These are phyloP conservation scores for Mythimna vitellina DNA, from an alignment of 2,888 invertebrate genomes.

Conservation along the genomic window DNA sequence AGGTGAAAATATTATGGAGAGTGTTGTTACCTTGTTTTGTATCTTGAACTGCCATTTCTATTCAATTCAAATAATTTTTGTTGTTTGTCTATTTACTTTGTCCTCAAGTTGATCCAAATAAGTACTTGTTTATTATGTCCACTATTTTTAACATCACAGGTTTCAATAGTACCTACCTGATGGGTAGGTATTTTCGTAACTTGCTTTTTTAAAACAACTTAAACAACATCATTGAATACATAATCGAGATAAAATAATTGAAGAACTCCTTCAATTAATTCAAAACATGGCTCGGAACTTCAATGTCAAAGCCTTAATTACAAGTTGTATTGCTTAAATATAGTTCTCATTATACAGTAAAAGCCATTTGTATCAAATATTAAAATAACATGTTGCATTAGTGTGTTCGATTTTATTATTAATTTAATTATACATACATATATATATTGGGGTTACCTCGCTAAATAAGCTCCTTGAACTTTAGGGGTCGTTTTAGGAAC, in stretches of 20 bases:
- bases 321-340: conserved; percentile 30
- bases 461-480: conserved; percentile 31
- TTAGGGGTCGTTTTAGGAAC: conserved; percentile 5
- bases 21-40: conserved; percentile 1
- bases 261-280: conserved; percentile 42
- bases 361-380: conserved; percentile 29
- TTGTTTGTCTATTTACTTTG: not conserved
- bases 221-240: conserved; percentile 4
- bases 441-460: conserved; percentile 19
- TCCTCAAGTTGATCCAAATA: conserved; percentile 6
- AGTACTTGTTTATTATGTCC: conserved; percentile 1
- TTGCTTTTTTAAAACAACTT: conserved; percentile 4
- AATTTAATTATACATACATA: conserved; percentile 4
- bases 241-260: conserved; percentile 18
- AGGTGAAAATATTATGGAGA: conserved; percentile 1
- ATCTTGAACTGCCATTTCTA: not conserved
- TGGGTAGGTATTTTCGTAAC: not conserved
- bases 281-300: conserved; percentile 28
- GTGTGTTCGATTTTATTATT: conserved; percentile 12
- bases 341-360: conserved; percentile 19
- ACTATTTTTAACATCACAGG: not conserved
- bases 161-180: too few species aligned
- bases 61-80: not conserved
- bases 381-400: conserved; percentile 18
- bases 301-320: conserved; percentile 52